Percentiles rank a stretch among this genome's conserved stretches.
These are phyloP conservation scores for Erythrocercus mccallii DNA, from an alignment of 2,113 vertebrate genomes.

Conservation along the genomic window DNA sequence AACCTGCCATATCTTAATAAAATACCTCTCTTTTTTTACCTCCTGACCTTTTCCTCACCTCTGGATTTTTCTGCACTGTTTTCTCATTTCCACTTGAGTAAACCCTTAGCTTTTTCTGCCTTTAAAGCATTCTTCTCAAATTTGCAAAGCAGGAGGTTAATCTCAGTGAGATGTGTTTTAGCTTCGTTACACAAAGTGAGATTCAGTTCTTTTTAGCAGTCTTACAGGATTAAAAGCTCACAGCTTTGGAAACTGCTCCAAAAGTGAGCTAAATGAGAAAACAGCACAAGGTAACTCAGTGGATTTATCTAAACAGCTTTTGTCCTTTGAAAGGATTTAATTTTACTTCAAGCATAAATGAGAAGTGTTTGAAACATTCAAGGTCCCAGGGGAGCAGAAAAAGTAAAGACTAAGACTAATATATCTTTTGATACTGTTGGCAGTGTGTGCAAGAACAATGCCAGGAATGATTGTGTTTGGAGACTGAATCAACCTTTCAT, in stretches of 20 bases:
- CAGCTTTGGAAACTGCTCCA: not conserved
- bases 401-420: not conserved
- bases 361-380: not conserved
- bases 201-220: not conserved
- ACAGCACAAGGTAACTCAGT: not conserved
- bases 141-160: not conserved
- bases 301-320: slow-evolving; percentile 38
- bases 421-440: not conserved
- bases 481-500: not conserved
- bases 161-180: not conserved
- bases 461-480: not conserved
- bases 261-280: slow-evolving; percentile 10
- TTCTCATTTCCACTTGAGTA: not conserved
- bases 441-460: not conserved
- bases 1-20: not conserved
- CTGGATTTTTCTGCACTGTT: not conserved
- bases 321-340: slow-evolving; percentile 18
- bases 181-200: not conserved
- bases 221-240: slow-evolving; percentile 21
- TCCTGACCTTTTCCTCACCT: not conserved
- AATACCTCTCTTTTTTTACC: not conserved
- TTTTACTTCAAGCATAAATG: slow-evolving; percentile 4
- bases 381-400: not conserved
- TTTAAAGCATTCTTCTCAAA: not conserved
- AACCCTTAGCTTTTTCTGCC: not conserved